Evolutionary conservation across 2,888 invertebrate genomes (phyloP).

Genomic region (Encarsia formosa): DNA sequence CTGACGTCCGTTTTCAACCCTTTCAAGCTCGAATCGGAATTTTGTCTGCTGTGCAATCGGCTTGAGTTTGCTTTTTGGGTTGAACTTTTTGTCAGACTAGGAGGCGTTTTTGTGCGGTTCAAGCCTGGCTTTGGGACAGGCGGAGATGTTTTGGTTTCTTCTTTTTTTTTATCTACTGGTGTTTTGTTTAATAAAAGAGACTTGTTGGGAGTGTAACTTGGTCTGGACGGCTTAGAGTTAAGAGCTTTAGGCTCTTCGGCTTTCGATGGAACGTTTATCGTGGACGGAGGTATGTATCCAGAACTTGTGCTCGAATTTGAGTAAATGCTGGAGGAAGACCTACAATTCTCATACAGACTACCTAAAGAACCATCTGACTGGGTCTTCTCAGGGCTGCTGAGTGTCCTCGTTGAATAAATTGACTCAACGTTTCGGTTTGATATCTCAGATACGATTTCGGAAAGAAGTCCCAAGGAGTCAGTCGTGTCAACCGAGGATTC

Average conservation of each 20-base stretch:
- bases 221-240: constrained; percentile 6
- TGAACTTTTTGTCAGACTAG: constrained; percentile 17
- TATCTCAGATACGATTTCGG: constrained; percentile 85
- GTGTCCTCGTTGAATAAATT: constrained; percentile 76
- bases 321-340: constrained; percentile 62
- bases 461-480: constrained; percentile 64
- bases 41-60: constrained; percentile 30
- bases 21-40: constrained; percentile 36
- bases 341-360: constrained; percentile 59
- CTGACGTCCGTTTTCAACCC: constrained; percentile 13
- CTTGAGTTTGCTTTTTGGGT: neutral
- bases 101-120: constrained; percentile 38
- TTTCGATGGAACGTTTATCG: constrained; percentile 65
- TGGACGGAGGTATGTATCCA: constrained; percentile 70
- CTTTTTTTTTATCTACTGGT: constrained; percentile 16
- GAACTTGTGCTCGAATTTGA: constrained; percentile 62
- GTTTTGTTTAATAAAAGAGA: constrained; percentile 32
- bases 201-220: neutral
- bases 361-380: constrained; percentile 55
- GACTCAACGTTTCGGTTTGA: constrained; percentile 82
- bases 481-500: constrained; percentile 49
- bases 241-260: neutral
- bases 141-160: neutral
- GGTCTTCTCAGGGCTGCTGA: constrained; percentile 50
- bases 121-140: constrained; percentile 33